phyloP scores from a whole-genome alignment of 2,888 invertebrate genomes.

The Plebejus argus region DNA sequence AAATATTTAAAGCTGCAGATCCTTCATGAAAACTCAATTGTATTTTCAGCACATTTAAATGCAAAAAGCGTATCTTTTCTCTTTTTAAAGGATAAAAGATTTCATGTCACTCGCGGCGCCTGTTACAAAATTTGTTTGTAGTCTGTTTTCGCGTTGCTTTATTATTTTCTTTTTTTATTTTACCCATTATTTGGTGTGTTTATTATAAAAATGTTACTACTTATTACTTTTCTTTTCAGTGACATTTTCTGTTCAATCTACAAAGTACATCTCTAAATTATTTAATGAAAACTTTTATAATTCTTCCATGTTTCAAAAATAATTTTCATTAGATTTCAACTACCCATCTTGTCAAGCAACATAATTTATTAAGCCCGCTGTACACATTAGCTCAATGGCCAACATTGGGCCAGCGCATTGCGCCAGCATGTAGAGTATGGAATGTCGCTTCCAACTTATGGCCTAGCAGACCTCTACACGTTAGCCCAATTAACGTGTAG shows the following conservation, averaged over 20 bases:
- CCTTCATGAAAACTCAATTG: slow-evolving; percentile 16
- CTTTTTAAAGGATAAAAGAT: slow-evolving; percentile 12
- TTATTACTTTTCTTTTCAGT: neutral
- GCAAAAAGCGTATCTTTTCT: slow-evolving; percentile 16
- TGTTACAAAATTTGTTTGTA: slow-evolving; percentile 14
- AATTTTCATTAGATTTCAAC: no score
- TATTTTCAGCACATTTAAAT: slow-evolving; percentile 25
- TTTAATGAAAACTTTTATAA: no score
- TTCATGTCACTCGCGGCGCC: slow-evolving; percentile 13
- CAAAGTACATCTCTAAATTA: no score
- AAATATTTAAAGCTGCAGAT: slow-evolving; percentile 10
- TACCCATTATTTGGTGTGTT: neutral
- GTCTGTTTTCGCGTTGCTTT: neutral
- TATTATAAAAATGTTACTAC: neutral
- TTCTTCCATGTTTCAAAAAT: no score
- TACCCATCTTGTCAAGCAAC: neutral
- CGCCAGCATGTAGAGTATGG: no score
- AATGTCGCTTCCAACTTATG: no score
- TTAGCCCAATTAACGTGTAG: no score
- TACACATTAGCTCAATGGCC: no score
- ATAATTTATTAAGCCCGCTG: neutral
- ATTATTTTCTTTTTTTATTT: neutral
- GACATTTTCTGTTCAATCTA: no score
- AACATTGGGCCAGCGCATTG: no score
- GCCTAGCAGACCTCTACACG: no score